Evolutionary conservation across 1,140 invertebrate genomes (phyloP).

Genomic region (Musca domestica): DNA sequence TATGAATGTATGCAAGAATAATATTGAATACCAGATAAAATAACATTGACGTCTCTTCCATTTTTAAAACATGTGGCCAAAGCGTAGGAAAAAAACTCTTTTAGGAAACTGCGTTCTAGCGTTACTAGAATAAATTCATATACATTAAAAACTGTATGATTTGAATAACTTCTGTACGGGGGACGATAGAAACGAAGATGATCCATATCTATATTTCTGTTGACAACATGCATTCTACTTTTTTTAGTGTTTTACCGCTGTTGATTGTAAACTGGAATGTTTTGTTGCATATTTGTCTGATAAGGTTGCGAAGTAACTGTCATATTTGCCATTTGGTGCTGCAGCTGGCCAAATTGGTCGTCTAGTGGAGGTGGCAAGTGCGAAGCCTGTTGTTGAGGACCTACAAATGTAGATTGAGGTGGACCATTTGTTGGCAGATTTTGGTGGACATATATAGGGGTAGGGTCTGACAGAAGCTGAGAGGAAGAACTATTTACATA

Average conservation of each 20-base stretch:
- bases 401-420: constrained; percentile 33
- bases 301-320: constrained; percentile 31
- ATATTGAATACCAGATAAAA: no score
- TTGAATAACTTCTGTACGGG: no score
- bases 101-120: no score
- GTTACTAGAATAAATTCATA: no score
- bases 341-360: constrained; percentile 44
- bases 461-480: constrained; percentile 30
- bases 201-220: neutral
- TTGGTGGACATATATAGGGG: constrained; percentile 28
- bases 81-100: no score
- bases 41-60: no score
- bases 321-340: constrained; percentile 49
- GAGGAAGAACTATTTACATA: constrained; percentile 28
- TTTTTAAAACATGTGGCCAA: no score
- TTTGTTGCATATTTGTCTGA: constrained; percentile 41
- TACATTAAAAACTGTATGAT: neutral
- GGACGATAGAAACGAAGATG: no score
- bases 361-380: constrained; percentile 33
- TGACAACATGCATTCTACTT: neutral
- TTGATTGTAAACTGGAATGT: constrained; percentile 54
- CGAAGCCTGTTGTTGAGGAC: constrained; percentile 30
- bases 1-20: no score
- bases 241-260: constrained; percentile 43
- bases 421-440: constrained; percentile 25